Percentiles rank a stretch among this genome's conserved stretches.
These are phyloP conservation scores for Crotalus viridis DNA, from an alignment of 2,113 vertebrate genomes.

Conservation along the genomic window DNA sequence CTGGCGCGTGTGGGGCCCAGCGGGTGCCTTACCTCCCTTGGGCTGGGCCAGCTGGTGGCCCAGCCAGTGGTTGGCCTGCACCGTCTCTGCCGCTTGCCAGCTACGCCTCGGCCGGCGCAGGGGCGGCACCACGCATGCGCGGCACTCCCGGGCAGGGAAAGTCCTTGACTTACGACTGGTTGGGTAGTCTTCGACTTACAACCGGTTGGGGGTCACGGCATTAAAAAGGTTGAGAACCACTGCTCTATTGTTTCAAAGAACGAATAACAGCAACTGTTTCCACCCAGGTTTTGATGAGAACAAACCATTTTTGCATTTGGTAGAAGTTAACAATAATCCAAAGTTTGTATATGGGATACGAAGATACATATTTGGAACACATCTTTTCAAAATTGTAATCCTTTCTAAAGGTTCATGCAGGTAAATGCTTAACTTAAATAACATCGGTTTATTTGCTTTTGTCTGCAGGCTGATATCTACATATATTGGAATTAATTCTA, in stretches of 20 bases:
- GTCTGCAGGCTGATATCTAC: neutral
- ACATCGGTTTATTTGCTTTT: neutral
- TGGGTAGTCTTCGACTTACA: too few species aligned
- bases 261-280: neutral
- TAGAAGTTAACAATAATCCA: neutral
- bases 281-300: slow-evolving; percentile 32
- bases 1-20: too few species aligned
- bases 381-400: neutral
- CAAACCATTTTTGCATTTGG: neutral
- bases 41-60: too few species aligned
- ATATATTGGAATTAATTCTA: neutral
- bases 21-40: too few species aligned
- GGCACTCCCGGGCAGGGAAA: too few species aligned
- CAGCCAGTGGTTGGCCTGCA: too few species aligned
- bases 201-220: too few species aligned
- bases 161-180: too few species aligned
- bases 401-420: neutral
- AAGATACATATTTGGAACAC: neutral
- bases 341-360: neutral
- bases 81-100: too few species aligned
- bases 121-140: too few species aligned
- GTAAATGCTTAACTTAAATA: neutral
- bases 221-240: too few species aligned
- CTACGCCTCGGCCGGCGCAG: too few species aligned
- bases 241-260: neutral